These are phyloP conservation scores for Drosophila bocqueti DNA, from an alignment of 1,140 invertebrate genomes.

Conservation along the genomic window DNA sequence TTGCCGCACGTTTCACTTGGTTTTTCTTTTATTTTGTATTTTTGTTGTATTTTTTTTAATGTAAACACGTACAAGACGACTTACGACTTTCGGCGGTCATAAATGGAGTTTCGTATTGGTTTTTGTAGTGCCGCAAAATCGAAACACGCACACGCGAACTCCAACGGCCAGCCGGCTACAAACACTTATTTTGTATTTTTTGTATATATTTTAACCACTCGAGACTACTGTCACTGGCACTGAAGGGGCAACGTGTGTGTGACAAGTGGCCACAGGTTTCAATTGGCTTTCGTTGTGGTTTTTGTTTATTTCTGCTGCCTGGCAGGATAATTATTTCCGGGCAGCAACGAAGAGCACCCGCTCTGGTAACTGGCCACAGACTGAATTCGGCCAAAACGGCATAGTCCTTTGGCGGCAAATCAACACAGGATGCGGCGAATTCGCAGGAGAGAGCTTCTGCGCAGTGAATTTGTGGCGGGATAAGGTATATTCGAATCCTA, in stretches of 20 bases:
- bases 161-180: slow-evolving; percentile 34
- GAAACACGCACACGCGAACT: slow-evolving; percentile 72
- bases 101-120: slow-evolving; percentile 66
- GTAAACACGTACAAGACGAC: slow-evolving; percentile 69
- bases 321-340: slow-evolving; percentile 5
- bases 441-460: slow-evolving; percentile 60
- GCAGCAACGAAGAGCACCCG: slow-evolving; percentile 26
- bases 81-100: slow-evolving; percentile 43
- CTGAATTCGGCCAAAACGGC: slow-evolving; percentile 52
- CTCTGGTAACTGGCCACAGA: slow-evolving; percentile 62
- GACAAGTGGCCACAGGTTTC: slow-evolving; percentile 74
- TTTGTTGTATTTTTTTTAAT: slow-evolving; percentile 2
- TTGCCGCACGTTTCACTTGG: slow-evolving; percentile 58
- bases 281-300: slow-evolving; percentile 53
- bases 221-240: slow-evolving; percentile 72
- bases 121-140: slow-evolving; percentile 56
- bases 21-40: slow-evolving; percentile 6
- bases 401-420: slow-evolving; percentile 64
- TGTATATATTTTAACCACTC: slow-evolving; percentile 35
- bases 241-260: slow-evolving; percentile 51
- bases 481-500: slow-evolving; percentile 30
- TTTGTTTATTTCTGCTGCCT: slow-evolving; percentile 27
- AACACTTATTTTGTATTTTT: not conserved
- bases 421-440: slow-evolving; percentile 57
- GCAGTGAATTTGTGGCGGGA: slow-evolving; percentile 52